These are phyloP conservation scores for Cryptomyrus ogoouensis DNA, from an alignment of 2,113 vertebrate genomes.

Conservation along the genomic window DNA sequence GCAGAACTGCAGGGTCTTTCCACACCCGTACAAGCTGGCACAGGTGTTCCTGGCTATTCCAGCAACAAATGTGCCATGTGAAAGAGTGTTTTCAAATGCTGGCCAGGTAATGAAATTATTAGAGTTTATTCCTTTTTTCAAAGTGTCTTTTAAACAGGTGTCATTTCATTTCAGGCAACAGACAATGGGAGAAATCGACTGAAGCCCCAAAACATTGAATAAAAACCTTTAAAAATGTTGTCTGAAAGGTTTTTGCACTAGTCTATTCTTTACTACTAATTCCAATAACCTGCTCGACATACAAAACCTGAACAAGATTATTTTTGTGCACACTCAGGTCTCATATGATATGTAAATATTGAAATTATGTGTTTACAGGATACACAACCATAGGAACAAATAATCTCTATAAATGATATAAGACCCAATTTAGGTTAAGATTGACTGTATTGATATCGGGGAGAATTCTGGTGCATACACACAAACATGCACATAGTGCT, in stretches of 20 bases:
- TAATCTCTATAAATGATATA: not conserved
- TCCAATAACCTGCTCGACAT: not conserved
- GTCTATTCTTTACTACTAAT: not conserved
- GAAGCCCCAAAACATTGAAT: not conserved
- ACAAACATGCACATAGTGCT: not conserved
- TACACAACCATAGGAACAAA: no score
- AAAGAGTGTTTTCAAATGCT: no score
- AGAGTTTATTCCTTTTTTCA: not conserved
- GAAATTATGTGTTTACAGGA: no score
- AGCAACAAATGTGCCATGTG: no score
- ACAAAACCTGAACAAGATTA: not conserved
- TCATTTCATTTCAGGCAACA: not conserved
- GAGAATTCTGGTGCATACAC: not conserved
- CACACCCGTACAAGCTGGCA: no score
- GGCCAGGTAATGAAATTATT: not conserved
- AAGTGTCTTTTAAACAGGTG: not conserved
- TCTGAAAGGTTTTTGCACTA: not conserved
- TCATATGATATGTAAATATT: no score
- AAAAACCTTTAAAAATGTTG: not conserved
- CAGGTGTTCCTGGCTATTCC: no score
- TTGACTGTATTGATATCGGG: not conserved
- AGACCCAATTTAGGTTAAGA: not conserved
- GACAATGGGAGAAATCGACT: no score
- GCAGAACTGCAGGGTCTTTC: no score
- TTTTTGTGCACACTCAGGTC: no score